These are phyloP conservation scores for Tigriopus japonicus DNA, from an alignment of 1,140 invertebrate species.

Conservation along the genomic window DNA sequence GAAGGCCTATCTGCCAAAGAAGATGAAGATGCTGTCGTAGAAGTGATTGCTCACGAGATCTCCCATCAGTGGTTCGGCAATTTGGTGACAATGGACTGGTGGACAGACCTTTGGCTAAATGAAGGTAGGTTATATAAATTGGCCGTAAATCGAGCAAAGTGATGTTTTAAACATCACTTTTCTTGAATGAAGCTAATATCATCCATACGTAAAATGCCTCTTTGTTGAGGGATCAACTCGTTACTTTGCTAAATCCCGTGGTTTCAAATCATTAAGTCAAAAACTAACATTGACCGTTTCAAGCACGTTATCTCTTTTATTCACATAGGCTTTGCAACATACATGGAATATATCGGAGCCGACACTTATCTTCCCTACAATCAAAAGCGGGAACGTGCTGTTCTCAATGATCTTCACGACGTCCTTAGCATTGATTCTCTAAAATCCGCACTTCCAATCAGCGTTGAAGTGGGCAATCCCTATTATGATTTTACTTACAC, in stretches of 20 bases:
- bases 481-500: conserved; percentile 86
- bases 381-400: conserved; percentile 57
- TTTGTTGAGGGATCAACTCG: no score
- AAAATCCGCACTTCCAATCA: conserved; percentile 65
- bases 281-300: no score
- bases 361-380: conserved; percentile 51
- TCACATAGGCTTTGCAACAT: conserved; percentile 57
- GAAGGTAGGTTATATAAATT: conserved; percentile 29
- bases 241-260: no score
- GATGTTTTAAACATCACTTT: no score
- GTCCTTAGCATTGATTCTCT: conserved; percentile 58
- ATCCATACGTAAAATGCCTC: no score
- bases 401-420: conserved; percentile 44
- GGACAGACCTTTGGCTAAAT: conserved; percentile 40
- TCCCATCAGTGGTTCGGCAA: conserved; percentile 78
- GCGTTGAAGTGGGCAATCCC: conserved; percentile 57
- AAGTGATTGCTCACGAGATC: conserved; percentile 69
- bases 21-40: conserved; percentile 55
- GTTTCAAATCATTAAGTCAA: no score
- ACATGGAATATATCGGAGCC: conserved; percentile 58
- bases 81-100: conserved; percentile 44
- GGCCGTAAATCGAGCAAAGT: no score
- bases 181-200: no score
- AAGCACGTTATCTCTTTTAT: conserved; percentile 32
- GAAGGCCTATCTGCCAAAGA: conserved; percentile 41